These are phyloP conservation scores for Rhinoraja longicauda DNA, from an alignment of 2,797 vertebrate species.

Conservation along the genomic window DNA sequence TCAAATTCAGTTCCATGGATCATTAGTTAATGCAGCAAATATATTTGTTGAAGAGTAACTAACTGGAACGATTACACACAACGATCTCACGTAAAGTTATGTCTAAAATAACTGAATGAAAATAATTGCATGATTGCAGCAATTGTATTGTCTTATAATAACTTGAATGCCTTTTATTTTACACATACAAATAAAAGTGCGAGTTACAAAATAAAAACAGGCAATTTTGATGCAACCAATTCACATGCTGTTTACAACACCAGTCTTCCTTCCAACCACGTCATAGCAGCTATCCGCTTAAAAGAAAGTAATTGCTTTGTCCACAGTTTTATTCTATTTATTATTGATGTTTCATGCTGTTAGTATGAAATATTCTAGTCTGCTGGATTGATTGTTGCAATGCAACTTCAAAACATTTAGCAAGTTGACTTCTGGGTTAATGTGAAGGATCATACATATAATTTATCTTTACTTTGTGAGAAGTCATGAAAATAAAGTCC, in stretches of 20 bases:
- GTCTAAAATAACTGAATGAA: background rate
- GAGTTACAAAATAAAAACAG: background rate
- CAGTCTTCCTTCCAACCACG: background rate
- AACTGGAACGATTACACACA: background rate
- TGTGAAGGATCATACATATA: background rate
- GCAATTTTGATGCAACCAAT: background rate
- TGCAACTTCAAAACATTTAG: background rate
- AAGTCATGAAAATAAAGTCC: background rate
- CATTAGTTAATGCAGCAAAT: background rate
- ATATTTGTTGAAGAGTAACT: background rate
- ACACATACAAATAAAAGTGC: background rate
- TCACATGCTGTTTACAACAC: background rate
- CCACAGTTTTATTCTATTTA: background rate
- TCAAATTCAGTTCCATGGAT: background rate
- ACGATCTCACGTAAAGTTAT: background rate
- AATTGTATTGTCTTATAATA: background rate
- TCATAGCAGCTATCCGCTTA: background rate
- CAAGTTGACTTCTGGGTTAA: background rate
- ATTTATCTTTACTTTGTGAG: background rate
- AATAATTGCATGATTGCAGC: background rate
- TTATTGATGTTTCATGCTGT: background rate
- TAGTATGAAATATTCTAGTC: background rate
- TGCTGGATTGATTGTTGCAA: background rate
- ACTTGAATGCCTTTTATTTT: background rate
- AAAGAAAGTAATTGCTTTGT: background rate